Base-by-base conservation (phyloP, 1,140 invertebrate genomes). In the Drosophila lini region DNA sequence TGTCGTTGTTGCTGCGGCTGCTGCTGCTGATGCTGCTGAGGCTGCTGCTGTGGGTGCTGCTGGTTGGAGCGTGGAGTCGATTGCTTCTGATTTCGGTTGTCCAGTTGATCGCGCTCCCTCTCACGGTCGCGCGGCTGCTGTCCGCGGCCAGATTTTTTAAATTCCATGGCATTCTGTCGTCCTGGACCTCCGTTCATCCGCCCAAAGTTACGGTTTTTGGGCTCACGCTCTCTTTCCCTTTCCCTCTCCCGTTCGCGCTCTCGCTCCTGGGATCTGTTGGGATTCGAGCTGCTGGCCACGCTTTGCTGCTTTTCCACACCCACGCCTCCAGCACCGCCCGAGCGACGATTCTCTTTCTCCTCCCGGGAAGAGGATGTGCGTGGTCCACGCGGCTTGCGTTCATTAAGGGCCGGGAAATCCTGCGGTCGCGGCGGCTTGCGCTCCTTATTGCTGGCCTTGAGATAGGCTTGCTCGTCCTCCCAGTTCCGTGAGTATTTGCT, bases 401-500 rank as follows among this genome's bases (percentile, higher is more conserved):
- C 91, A 31, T 92, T 92, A 1, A 93, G 74, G 0, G 92, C 92
- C 15, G 93, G 92, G 56, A 93, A 93, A 44, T 93, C 93, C 56
- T 93, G 92, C 0, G 85, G 92, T n/a, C 78, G 78, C 8, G 79
- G 92, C 15, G 74, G 88, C 47, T 91, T 91, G 11, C 81, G 80
- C 60, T 84, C 82, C 41, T 83, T 84, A 28, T 90, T 90, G 10
- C 91, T 92, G 2, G 91, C 79, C 40, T 92, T 93, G 44, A 94
- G 92, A 83, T 98, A 98, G 1, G 97, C 97, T 89, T 97, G 96
- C 91, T 97, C 97, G 90, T 98, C 97, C 91, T 98, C 97, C 97
- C 97, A 98, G 74, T 97, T 97, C 13, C 97, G 94, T 0, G 96
- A 97, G 91, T 98, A 98, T 91, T 98, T 98, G 84, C 96, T 97